A percentile compares a stretch with the other conserved stretches of the same genome.
These are phyloP conservation scores for Silurus meridionalis DNA, from an alignment of 2,113 vertebrate genomes.

Conservation along the genomic window DNA sequence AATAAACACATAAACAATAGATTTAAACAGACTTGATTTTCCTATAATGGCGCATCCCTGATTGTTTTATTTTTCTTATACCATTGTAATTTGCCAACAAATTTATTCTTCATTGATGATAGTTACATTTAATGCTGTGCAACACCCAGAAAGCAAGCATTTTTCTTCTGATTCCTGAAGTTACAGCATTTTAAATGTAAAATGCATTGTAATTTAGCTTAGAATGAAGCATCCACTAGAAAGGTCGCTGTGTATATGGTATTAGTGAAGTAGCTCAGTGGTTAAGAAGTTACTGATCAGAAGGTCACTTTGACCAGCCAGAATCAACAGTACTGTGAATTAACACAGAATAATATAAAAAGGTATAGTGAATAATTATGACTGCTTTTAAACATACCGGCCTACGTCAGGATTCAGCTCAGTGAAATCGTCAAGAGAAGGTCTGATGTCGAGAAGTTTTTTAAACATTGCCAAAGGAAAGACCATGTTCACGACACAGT, in stretches of 20 bases:
- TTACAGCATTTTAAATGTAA: background rate
- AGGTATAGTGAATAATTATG: background rate
- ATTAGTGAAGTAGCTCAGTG: too few species aligned
- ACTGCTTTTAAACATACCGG: constrained; percentile 17
- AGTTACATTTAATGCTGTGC: background rate
- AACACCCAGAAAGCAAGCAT: background rate
- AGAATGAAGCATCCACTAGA: background rate
- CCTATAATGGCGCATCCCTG: background rate
- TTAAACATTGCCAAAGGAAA: constrained; percentile 67
- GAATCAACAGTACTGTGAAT: background rate
- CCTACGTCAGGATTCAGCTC: constrained; percentile 51
- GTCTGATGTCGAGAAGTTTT: constrained; percentile 58
- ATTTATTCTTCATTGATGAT: background rate
- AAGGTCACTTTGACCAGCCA: background rate
- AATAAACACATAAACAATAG: background rate
- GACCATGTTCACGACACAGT: background rate
- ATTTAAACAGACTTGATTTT: background rate
- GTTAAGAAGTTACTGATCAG: too few species aligned
- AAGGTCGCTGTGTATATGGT: background rate
- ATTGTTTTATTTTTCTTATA: background rate
- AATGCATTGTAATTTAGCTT: background rate
- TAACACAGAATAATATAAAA: background rate
- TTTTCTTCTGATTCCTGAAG: background rate
- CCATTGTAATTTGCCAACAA: background rate
- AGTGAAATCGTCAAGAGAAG: constrained; percentile 62